Conservation (phyloP, 1,140 invertebrate genomes). For the Eupeodes corollae region DNA sequence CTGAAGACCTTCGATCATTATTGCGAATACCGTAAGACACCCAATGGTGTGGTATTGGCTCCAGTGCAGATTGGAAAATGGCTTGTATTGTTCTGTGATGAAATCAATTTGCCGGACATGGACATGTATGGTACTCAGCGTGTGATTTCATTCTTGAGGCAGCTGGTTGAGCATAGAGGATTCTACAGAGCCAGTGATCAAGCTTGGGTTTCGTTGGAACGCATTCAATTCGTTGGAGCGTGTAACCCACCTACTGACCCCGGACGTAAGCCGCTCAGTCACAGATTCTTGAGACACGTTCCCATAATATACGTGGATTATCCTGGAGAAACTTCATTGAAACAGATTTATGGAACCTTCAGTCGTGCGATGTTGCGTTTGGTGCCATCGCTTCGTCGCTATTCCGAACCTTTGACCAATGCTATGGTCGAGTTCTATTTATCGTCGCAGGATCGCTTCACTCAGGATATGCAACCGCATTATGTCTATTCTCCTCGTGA, state of each 20-base stretch:
- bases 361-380: conserved; percentile 92
- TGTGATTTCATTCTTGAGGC: conserved; percentile 95
- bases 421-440: conserved; percentile 99
- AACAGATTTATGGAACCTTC: conserved; percentile 98
- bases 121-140: conserved; percentile 97
- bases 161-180: conserved; percentile 90
- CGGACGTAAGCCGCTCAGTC: conserved; percentile 92
- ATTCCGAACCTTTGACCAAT: conserved; percentile 92
- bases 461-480: conserved; percentile 99
- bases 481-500: conserved; percentile 99
- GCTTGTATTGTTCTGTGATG: conserved; percentile 99
- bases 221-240: conserved; percentile 98
- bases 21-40: conserved; percentile 96
- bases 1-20: conserved; percentile 99
- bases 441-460: conserved; percentile 93
- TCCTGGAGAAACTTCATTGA: conserved; percentile 92
- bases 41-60: conserved; percentile 90
- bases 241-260: conserved; percentile 99
- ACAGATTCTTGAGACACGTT: conserved; percentile 87
- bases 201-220: conserved; percentile 90
- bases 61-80: conserved; percentile 96
- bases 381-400: conserved; percentile 78
- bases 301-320: conserved; percentile 99
- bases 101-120: conserved; percentile 99
- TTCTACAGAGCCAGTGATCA: conserved; percentile 90